Evolutionary conservation across 2,888 invertebrate genomes (phyloP).

Genomic region (Macaria liturata): DNA sequence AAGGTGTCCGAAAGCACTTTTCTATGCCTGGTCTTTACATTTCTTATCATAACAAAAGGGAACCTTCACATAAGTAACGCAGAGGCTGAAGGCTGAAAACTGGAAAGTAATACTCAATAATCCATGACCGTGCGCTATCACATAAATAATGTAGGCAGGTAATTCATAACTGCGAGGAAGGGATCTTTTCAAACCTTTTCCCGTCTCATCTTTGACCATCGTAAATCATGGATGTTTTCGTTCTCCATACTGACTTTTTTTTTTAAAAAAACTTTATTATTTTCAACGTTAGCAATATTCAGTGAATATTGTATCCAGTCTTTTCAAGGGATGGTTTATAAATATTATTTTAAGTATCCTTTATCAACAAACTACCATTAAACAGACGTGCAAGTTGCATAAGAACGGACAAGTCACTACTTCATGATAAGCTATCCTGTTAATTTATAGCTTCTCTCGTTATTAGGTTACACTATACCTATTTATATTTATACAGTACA

Average conservation of each 20-base stretch:
- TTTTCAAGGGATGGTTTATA: no score
- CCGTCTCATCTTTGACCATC: constrained; percentile 9
- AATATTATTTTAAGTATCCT: no score
- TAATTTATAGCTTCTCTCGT: no score
- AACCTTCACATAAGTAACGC: constrained; percentile 13
- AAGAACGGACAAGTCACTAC: no score
- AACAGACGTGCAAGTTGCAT: no score
- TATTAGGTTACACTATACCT: no score
- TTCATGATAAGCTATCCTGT: no score
- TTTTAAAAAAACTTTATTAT: no score
- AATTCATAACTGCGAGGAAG: constrained; percentile 13
- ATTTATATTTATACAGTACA: not conserved
- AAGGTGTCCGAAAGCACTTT: constrained; percentile 11
- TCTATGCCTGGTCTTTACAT: constrained; percentile 7
- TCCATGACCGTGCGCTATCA: constrained; percentile 15
- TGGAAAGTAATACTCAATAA: constrained; percentile 13
- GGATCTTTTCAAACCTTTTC: constrained; percentile 11
- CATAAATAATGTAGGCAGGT: constrained; percentile 14
- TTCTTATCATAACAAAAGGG: constrained; percentile 9
- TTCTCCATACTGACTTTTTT: not conserved
- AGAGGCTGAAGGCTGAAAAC: constrained; percentile 4
- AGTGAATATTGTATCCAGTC: no score
- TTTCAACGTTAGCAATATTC: no score
- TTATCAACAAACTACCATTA: no score
- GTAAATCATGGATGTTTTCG: not conserved